Evolutionary conservation across 2,113 vertebrate genomes (phyloP), one percentile per base, ranked within the genome.

Genomic region (Pollachius pollachius): DNA sequence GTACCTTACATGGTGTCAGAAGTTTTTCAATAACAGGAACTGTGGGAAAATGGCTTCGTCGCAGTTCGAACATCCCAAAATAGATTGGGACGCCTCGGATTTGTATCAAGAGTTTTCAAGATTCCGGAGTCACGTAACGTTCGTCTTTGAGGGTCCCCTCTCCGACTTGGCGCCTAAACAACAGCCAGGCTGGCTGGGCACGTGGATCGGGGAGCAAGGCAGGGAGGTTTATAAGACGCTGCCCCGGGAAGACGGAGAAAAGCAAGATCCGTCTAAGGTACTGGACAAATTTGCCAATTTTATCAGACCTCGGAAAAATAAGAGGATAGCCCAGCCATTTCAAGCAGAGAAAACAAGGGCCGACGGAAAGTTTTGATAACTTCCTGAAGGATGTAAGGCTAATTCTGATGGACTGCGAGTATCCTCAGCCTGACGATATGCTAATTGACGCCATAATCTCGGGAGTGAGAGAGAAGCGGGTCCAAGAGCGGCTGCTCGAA

Each of bases 401-500:
- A 15, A 12, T 69, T 4, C 57, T 70, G 16, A 64, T 71, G 67
- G 63, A 76, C 57, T 69, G 63, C n/a, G n/a, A n/a, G n/a, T n/a
- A n/a, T n/a, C n/a, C n/a, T n/a, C n/a, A n/a, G n/a, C n/a, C n/a
- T n/a, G n/a, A n/a, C n/a, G n/a, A n/a, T n/a, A n/a, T n/a, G n/a
- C n/a, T n/a, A n/a, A n/a, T n/a, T n/a, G n/a, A n/a, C n/a, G n/a
- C n/a, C n/a, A n/a, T n/a, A n/a, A n/a, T n/a, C n/a, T n/a, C n/a
- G n/a, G n/a, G n/a, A 37, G 34, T 37, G 34, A 37, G 34, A 37
- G 34, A 75, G 25, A 76, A 73, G 30, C 19, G 7, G 8, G 67
- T 68, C 8, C 61, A 75, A 15, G 57, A 79, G 65, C 68, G 57
- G 37, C 25, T 78, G 58, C 56, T 76, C 16, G 70, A 71, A 25